Evolutionary conservation across 2,888 invertebrate species (phyloP), one percentile per base, ranked within the genome.

Genomic region (Amblyjoppa fuscipennis): DNA sequence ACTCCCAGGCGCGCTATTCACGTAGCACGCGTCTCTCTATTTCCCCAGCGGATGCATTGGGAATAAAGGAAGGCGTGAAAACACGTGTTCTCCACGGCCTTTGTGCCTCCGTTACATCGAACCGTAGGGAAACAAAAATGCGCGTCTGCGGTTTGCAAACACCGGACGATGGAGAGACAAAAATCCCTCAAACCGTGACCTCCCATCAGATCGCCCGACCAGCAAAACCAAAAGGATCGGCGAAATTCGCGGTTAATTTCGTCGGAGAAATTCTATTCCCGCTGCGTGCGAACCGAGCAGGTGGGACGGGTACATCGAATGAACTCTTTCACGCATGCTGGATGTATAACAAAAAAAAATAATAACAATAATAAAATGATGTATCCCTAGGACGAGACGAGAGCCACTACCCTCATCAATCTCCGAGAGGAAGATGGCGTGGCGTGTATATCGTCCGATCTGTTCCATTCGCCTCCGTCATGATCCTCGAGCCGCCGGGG

Each of bases 331-430:
- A 41, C 13, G 16, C 59, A 74, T 38, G 25, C 28, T 59, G 74
- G 56, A 56, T 56, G 25, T 56, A 25, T 20, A 56, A 59, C 7
- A 73, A 25, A 59, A 59, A 7, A 56, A 73, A 34, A 34, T 34
- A 34, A 34, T 34, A 34, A 34, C 4, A 34, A 34, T 34, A 34
- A 34, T 34, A 34, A 34, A 38, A 73, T 56, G 73, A 59, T 59
- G 5, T 73, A 73, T 73, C 73, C 38, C n/a, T 3, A 34, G 28
- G 51, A 28, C 41, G 38, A 59, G 28, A 59, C 34, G 61, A 53
- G 20, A 28, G 53, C 34, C 20, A 61, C 59, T 45, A 84, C 79
- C 64, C 79, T 80, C 79, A 84, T 84, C 83, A 80, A 84, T 80
- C 83, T 75, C 71, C 38, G 70, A 64, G 31, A 59, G 64, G 41